Evolutionary conservation across 2,797 vertebrate genomes (phyloP), one percentile per base, ranked within the genome.

Genomic region (Hafferia zeledoni): DNA sequence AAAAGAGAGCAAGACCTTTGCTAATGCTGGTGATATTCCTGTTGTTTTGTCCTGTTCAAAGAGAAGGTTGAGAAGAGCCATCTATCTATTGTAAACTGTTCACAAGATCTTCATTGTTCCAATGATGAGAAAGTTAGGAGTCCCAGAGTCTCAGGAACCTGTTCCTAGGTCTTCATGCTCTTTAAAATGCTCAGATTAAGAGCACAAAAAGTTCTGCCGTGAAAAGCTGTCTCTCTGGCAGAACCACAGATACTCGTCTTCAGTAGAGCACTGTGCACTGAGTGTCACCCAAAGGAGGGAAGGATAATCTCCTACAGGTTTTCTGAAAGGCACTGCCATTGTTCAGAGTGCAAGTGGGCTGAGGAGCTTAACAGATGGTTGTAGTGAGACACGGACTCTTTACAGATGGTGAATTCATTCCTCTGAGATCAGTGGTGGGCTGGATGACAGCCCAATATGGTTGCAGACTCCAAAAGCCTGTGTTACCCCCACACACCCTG

Each of bases 391-490:
- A 96, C 57, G 94, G 97, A 96, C 89, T 97, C 89, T 96, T 86
- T 97, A 47, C 98, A 98, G 97, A 98, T 98, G 97, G 97, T 91
- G 78, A 79, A 95, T 95, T 97, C 94, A 96, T 92, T 98, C 95
- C 93, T 97, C 93, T n/a, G 89, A 96, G 94, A 96, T 96, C 94
- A 87, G 94, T 94, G 81, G 95, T 96, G 93, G 93, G 94, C 93
- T 97, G 94, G 86, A 97, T 97, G 96, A 97, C 92, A 96, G 94
- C 97, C 89, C 83, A 94, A 96, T 94, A 95, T 95, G 85, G 85
- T 83, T 94, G 92, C 92, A 97, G 94, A 90, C 77, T 97, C 96
- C 94, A 94, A 96, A 96, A 92, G 90, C 94, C 91, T 97, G 76
- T 96, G 89, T 97, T 97, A 96, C 96, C 96, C 91, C 53, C 86